Evolutionary conservation across 2,113 vertebrate genomes (phyloP), one percentile per base, ranked within the genome.

Genomic region (Calidris pugnax): DNA sequence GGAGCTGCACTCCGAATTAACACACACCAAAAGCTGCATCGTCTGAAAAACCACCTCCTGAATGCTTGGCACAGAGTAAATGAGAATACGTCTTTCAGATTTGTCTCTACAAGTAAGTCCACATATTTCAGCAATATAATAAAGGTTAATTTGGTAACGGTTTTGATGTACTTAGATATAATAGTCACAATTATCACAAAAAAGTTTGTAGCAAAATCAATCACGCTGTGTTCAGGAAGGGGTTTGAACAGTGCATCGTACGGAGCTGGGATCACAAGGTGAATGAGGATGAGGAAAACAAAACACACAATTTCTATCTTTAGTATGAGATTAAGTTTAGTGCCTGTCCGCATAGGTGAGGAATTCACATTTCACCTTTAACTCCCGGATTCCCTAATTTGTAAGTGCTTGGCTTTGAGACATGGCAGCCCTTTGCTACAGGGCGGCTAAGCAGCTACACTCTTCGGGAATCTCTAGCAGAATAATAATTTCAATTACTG

Each of bases 21-120:
- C 0, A 0, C 2, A 4, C 41, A 45, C n/a, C 33, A 32, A 86
- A 23, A 51, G 43, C 51, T 84, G 51, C 0, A 0, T 27, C 43
- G 59, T 55, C 22, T 10, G 41, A 67, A 86, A 86, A 93, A 80
- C 27, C 59, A 59, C 51, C 67, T 83, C 51, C 73, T 8, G 7
- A 87, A 47, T 9, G 43, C 32, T 57, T 60, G 51, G 73, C 35
- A 75, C 7, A 2, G 28, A 67, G 56, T 33, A 74, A 89, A 87
- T 20, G 37, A 67, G 21, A 68, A 77, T 33, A 66, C 26, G 35
- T 53, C 48, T 69, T 76, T 80, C 85, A 50, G 45, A 73, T 80
- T 85, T 77, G 45, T 73, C 74, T 35, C 59, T 83, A 12, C 33
- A 26, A 95, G 41, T 50, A 89, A 55, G 62, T 55, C 28, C 41